Evolutionary conservation across 1,140 invertebrate genomes (phyloP).

Genomic region (Pantala flavescens): DNA sequence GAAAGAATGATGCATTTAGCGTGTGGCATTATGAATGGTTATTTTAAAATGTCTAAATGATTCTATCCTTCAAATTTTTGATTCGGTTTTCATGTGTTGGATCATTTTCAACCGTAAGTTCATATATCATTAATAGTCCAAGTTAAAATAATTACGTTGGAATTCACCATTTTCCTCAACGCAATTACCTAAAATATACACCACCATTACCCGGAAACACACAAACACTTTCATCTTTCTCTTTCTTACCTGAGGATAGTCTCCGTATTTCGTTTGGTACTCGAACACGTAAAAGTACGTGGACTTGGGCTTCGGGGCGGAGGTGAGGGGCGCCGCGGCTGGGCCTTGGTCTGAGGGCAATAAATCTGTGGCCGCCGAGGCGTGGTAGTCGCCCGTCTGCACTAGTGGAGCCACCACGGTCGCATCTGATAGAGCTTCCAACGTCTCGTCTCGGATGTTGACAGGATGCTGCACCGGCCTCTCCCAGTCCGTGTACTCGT

Average conservation of each 20-base stretch:
- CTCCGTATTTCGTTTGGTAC: slow-evolving; percentile 84
- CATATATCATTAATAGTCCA: too few species aligned
- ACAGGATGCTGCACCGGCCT: slow-evolving; percentile 84
- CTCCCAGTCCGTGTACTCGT: slow-evolving; percentile 97
- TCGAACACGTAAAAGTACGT: slow-evolving; percentile 90
- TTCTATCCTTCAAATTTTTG: too few species aligned
- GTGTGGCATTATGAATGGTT: too few species aligned
- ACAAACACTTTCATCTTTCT: too few species aligned
- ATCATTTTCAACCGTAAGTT: too few species aligned
- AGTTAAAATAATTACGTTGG: too few species aligned
- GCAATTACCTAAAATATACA: too few species aligned
- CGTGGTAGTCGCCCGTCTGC: slow-evolving; percentile 44
- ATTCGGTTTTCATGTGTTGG: too few species aligned
- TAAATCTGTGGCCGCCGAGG: slow-evolving; percentile 24
- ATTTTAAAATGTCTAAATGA: too few species aligned
- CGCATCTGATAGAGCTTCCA: slow-evolving; percentile 88
- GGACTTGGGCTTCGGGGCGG: slow-evolving; percentile 43
- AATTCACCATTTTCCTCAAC: too few species aligned
- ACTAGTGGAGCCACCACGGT: slow-evolving; percentile 47
- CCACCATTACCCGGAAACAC: too few species aligned
- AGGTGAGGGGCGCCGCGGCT: slow-evolving; percentile 43
- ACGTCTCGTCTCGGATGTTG: slow-evolving; percentile 83
- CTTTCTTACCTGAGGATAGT: slow-evolving; percentile 70
- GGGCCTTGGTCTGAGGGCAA: slow-evolving; percentile 64
- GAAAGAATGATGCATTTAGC: too few species aligned